Conservation (phyloP, 2,797 vertebrate genomes). For the Protonibea diacanthus region DNA sequence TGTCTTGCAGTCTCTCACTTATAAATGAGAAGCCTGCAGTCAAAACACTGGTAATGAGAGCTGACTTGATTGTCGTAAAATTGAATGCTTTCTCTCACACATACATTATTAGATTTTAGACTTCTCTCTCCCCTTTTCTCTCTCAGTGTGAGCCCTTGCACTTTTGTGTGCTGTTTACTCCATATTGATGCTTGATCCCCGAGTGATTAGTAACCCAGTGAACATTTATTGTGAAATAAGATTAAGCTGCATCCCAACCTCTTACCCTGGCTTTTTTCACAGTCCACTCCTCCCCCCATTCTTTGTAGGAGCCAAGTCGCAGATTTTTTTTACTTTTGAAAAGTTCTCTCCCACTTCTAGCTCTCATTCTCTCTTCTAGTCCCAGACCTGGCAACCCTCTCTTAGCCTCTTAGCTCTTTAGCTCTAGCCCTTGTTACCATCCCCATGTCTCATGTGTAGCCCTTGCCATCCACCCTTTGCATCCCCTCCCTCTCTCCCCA, state of each 20-base stretch:
- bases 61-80: background rate
- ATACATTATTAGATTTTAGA: background rate
- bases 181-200: conserved; percentile 8
- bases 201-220: conserved; percentile 8
- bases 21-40: conserved; percentile 5
- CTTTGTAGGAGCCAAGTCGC: conserved; percentile 76
- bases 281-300: conserved; percentile 42
- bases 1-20: conserved; percentile 1
- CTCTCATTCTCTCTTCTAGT: conserved; percentile 54
- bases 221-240: conserved; percentile 83
- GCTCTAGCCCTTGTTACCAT: conserved; percentile 29
- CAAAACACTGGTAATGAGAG: conserved; percentile 13
- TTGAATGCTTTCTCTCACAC: background rate
- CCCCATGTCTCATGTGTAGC: conserved; percentile 34
- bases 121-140: background rate
- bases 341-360: conserved; percentile 59
- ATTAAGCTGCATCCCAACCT: conserved; percentile 45
- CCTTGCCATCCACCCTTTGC: conserved; percentile 35
- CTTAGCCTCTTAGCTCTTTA: conserved; percentile 5
- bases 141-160: background rate
- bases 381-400: conserved; percentile 21
- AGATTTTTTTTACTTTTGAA: conserved; percentile 77
- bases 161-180: conserved; percentile 6
- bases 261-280: background rate
- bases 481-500: conserved; percentile 47